Percentiles rank a stretch among this genome's conserved stretches.
These are phyloP conservation scores for Cyclophora punctaria DNA, from an alignment of 2,888 invertebrate genomes.

Conservation along the genomic window DNA sequence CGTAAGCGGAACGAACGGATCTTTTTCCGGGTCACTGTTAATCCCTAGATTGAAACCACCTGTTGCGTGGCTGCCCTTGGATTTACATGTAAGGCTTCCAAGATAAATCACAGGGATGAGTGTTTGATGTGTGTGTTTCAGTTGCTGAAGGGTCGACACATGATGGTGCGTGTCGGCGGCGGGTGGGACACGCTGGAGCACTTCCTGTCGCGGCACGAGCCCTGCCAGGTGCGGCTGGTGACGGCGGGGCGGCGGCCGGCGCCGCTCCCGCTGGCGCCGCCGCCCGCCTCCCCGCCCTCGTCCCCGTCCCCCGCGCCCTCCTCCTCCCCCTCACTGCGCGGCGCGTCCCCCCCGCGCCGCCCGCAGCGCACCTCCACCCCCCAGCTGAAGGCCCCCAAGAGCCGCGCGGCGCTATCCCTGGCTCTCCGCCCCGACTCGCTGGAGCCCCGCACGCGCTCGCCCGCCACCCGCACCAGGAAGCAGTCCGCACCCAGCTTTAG, in stretches of 20 bases:
- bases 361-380: slow-evolving; percentile 43
- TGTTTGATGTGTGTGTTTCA: slow-evolving; percentile 40
- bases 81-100: too few species aligned
- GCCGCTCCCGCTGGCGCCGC: slow-evolving; percentile 35
- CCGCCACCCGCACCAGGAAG: slow-evolving; percentile 43
- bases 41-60: too few species aligned
- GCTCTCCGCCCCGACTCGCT: slow-evolving; percentile 40
- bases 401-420: slow-evolving; percentile 40
- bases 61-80: too few species aligned
- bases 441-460: slow-evolving; percentile 16
- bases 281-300: slow-evolving; percentile 16
- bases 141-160: slow-evolving; percentile 92
- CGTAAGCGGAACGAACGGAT: too few species aligned
- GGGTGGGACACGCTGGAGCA: slow-evolving; percentile 96
- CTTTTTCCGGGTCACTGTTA: too few species aligned
- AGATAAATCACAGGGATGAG: too few species aligned
- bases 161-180: slow-evolving; percentile 96
- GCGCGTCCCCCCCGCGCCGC: slow-evolving; percentile 1
- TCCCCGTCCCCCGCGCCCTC: slow-evolving; percentile 19
- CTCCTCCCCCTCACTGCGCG: slow-evolving; percentile 7
- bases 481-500: slow-evolving; percentile 62
- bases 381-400: slow-evolving; percentile 25
- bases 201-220: slow-evolving; percentile 91
- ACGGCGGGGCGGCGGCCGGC: slow-evolving; percentile 50
- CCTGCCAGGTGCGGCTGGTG: slow-evolving; percentile 83